Percentiles rank a stretch among this genome's conserved stretches.
Evolutionary conservation across 2,888 invertebrate genomes (phyloP).

Genomic region (Cerastis rubricosa): DNA sequence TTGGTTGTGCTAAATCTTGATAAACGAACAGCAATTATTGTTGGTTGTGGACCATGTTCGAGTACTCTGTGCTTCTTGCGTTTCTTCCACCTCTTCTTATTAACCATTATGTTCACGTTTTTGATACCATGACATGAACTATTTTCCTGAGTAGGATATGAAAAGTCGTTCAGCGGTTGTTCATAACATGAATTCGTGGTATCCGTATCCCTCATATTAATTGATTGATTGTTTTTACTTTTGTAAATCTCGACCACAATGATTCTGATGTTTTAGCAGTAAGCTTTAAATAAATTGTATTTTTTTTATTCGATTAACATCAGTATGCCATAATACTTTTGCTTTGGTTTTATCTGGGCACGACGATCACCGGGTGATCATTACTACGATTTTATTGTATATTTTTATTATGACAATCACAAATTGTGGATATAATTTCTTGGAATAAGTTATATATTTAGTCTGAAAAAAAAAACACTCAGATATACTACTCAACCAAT

Average conservation of each 20-base stretch:
- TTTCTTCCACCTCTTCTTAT: conserved; percentile 40
- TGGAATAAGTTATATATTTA: neutral
- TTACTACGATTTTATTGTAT: conserved; percentile 4
- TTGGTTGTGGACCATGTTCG: conserved; percentile 14
- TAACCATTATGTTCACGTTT: conserved; percentile 40
- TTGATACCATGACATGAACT: conserved; percentile 22
- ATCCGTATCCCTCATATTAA: conserved; percentile 35
- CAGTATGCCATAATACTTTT: conserved; percentile 18
- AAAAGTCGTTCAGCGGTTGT: conserved; percentile 7
- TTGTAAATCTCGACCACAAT: neutral
- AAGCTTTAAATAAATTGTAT: neutral
- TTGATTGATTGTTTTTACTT: conserved; percentile 11
- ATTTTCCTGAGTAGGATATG: conserved; percentile 7
- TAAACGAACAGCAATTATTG: conserved; percentile 35
- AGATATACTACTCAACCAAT: neutral
- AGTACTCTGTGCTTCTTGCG: conserved; percentile 22
- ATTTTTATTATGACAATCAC: neutral
- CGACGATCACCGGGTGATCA: conserved; percentile 17
- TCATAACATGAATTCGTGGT: conserved; percentile 17
- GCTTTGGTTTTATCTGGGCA: neutral
- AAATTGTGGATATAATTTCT: neutral
- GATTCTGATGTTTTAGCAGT: too few species aligned
- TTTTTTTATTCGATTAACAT: conserved; percentile 2
- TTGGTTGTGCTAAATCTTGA: conserved; percentile 8
- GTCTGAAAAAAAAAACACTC: conserved; percentile 18